Evolutionary conservation across 2,797 vertebrate species (phyloP).

Genomic region (Peromyscus melanophrys): DNA sequence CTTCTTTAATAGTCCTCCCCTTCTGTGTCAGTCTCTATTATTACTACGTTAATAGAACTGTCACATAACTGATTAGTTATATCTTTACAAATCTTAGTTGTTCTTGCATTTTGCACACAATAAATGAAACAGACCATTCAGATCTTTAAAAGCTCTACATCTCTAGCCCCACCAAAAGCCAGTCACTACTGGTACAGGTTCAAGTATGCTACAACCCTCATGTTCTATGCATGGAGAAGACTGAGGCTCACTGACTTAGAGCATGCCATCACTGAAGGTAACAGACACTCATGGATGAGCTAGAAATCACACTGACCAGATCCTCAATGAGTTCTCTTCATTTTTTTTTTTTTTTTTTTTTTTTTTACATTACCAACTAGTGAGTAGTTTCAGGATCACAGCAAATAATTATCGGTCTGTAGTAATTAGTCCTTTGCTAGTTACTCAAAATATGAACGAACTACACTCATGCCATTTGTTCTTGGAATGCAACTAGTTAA

Average conservation of each 20-base stretch:
- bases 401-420: neutral
- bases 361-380: neutral
- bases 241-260: neutral
- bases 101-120: neutral
- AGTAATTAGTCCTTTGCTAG: neutral
- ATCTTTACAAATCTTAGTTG: neutral
- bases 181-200: neutral
- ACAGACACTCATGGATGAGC: neutral
- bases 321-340: neutral
- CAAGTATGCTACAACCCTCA: neutral
- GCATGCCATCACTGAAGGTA: neutral
- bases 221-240: neutral
- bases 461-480: neutral
- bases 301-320: neutral
- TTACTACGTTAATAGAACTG: neutral
- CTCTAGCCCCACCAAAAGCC: neutral
- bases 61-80: neutral
- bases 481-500: constrained; percentile 54
- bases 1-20: neutral
- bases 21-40: neutral
- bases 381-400: neutral
- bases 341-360: neutral
- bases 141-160: neutral
- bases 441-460: constrained; percentile 52
- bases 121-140: neutral